Conservation (phyloP, 2,888 invertebrate genomes). For the Drosophila nr. medialis region DNA sequence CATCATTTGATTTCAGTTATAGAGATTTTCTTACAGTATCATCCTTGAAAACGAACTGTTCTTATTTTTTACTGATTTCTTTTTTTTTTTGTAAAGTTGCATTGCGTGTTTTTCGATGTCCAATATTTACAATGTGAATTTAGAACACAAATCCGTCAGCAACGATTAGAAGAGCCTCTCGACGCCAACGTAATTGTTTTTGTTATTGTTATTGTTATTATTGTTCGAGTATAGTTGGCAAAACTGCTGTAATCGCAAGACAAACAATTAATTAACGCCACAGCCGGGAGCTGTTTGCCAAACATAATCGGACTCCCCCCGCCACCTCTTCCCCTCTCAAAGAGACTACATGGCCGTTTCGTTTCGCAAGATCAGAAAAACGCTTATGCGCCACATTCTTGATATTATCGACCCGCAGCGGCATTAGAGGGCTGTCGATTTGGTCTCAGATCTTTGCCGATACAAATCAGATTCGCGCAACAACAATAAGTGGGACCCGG, state of each 20-base stretch:
- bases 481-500: constrained; percentile 46
- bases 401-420: constrained; percentile 33
- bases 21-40: neutral
- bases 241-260: constrained; percentile 60
- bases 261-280: constrained; percentile 74
- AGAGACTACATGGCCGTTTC: constrained; percentile 14
- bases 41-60: neutral
- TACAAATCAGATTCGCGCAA: constrained; percentile 57
- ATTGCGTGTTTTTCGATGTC: neutral
- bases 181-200: constrained; percentile 18
- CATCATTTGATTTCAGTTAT: neutral
- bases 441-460: constrained; percentile 72
- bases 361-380: constrained; percentile 42
- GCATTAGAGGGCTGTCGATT: constrained; percentile 37
- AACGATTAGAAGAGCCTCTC: constrained; percentile 18
- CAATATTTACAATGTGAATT: constrained; percentile 4
- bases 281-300: constrained; percentile 40
- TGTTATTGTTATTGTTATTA: constrained; percentile 5
- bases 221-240: constrained; percentile 5
- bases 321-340: neutral
- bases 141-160: constrained; percentile 8
- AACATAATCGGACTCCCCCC: constrained; percentile 46
- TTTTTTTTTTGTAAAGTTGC: neutral
- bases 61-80: constrained; percentile 2
- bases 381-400: constrained; percentile 32